Evolutionary conservation across 2,888 invertebrate species (phyloP).

Genomic region (Plusia festucae): DNA sequence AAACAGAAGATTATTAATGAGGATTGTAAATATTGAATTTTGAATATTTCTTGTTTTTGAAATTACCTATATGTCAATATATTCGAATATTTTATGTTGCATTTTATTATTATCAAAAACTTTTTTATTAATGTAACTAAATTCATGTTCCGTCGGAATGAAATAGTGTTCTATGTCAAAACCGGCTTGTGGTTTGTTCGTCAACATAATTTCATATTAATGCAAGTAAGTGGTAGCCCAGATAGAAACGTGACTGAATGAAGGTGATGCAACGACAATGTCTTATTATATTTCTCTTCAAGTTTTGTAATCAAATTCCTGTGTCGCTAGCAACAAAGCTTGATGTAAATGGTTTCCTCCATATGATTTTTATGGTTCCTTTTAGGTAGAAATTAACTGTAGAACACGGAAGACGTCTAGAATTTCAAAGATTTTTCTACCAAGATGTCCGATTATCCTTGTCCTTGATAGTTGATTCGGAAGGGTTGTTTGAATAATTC

Average conservation of each 20-base stretch:
- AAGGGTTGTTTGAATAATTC: constrained; percentile 3
- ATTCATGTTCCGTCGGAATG: constrained; percentile 10
- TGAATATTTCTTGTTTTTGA: too few species aligned
- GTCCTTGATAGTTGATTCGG: background rate
- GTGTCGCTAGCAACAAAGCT: constrained; percentile 17
- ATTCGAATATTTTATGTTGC: too few species aligned
- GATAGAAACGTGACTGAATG: constrained; percentile 79
- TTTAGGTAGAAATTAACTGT: background rate
- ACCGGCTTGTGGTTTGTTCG: constrained; percentile 65
- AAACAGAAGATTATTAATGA: too few species aligned
- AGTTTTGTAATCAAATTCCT: constrained; percentile 55
- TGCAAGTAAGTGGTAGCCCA: constrained; percentile 77
- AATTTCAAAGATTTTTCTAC: background rate
- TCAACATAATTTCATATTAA: constrained; percentile 76
- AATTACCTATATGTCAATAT: too few species aligned
- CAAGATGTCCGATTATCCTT: background rate
- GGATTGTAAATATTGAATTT: too few species aligned
- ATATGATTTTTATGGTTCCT: constrained; percentile 1
- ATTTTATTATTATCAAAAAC: too few species aligned
- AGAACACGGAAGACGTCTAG: background rate
- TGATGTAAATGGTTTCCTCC: constrained; percentile 8
- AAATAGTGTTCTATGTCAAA: constrained; percentile 27
- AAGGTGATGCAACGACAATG: constrained; percentile 72
- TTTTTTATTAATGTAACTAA: background rate
- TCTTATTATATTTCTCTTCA: constrained; percentile 55